Evolutionary conservation across 2,113 vertebrate genomes (phyloP), one percentile per base, ranked within the genome.

Genomic region (Eretmodus cyanostictus): DNA sequence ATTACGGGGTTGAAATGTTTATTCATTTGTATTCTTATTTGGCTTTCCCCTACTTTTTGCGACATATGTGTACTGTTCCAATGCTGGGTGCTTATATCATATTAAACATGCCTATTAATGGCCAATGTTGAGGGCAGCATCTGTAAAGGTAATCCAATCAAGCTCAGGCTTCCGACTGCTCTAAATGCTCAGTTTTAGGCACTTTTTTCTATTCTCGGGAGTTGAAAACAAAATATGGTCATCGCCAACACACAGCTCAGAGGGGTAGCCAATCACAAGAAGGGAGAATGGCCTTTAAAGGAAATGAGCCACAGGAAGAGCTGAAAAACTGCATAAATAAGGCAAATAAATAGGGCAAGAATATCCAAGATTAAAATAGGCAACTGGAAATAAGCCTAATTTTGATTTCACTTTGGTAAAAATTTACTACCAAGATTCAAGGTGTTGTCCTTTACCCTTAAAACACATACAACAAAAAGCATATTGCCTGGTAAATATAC

Each of bases 401-500:
- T 12, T 47, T 19, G 22, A 73, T 45, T 73, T 73, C 40, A 17
- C 38, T 7, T 45, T 73, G 38, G 38, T 45, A 13, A 76, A 47
- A 19, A 1, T 47, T 61, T 68, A 16, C 27, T 55, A 31, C 9
- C 0, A 57, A 80, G 82, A 53, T 1, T 79, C 22, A 22, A 9
- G 3, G 10, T 27, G 16, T 61, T 82, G 66, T 2, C 45, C 81
- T 88, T 13, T 34, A 59, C 45, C 38, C 14, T 73, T 53, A 17
- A 1, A 87, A 85, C 89, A 63, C 55, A 87, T 78, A 78, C n/a
- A 86, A 89, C 87, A 88, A 87, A 81, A 84, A 86, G 57, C 79
- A 84, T 81, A 63, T 76, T 84, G 73, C 29, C 42, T 8, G 42
- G 86, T 87, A 86, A 83, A 87, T 87, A 89, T 53, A 86, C 76